Evolutionary conservation across 2,888 invertebrate species (phyloP).

Genomic region (Gymnoscelis rufifasciata): DNA sequence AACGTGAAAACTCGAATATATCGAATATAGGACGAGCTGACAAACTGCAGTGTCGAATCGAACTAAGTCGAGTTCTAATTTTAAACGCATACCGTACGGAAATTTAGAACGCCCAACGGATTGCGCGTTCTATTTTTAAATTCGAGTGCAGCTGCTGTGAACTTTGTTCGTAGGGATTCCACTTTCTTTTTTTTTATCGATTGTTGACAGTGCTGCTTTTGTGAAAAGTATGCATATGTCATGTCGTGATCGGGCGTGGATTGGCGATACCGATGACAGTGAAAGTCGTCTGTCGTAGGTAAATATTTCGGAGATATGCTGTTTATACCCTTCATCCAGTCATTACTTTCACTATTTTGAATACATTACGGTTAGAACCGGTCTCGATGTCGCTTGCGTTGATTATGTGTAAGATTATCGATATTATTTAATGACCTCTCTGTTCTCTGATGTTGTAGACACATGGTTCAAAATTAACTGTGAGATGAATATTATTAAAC

Average conservation of each 20-base stretch:
- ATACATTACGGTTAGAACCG: conserved; percentile 32
- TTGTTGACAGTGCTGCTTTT: conserved; percentile 30
- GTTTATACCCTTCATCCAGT: conserved; percentile 32
- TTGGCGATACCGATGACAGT: conserved; percentile 60
- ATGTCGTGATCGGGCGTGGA: conserved; percentile 46
- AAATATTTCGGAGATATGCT: conserved; percentile 48
- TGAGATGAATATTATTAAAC: too few species aligned
- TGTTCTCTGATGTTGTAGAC: neutral
- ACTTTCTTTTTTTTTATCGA: conserved; percentile 45
- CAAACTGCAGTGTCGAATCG: conserved; percentile 71
- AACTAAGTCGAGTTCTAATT: conserved; percentile 72
- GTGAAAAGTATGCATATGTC: conserved; percentile 28
- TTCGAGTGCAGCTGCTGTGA: conserved; percentile 70
- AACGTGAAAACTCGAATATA: conserved; percentile 39
- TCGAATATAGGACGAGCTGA: conserved; percentile 61
- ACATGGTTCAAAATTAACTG: neutral
- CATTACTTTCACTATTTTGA: conserved; percentile 44
- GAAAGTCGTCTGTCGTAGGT: conserved; percentile 53
- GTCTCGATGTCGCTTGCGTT: conserved; percentile 20
- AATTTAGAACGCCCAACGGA: conserved; percentile 74
- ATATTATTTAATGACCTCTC: conserved; percentile 15
- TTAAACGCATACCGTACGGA: conserved; percentile 70
- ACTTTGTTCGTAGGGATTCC: conserved; percentile 65
- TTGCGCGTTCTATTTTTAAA: conserved; percentile 70
- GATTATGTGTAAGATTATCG: conserved; percentile 16